Evolutionary conservation across 2,888 invertebrate species (phyloP).

Genomic region (Embidobia sp.): DNA sequence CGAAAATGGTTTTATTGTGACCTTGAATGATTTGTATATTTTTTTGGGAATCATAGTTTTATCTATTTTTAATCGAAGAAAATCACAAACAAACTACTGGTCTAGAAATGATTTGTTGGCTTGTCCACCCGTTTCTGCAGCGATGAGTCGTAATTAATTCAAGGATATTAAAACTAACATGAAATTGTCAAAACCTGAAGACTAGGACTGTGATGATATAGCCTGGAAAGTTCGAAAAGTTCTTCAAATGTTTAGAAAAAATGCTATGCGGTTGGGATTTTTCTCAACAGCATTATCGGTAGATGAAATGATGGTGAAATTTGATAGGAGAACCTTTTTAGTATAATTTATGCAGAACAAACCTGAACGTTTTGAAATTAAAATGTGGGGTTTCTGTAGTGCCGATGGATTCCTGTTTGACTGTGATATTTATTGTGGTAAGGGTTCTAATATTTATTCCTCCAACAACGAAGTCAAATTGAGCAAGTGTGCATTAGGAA

Average conservation of each 20-base stretch:
- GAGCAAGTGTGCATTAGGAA: slow-evolving; percentile 44
- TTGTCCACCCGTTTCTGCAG: slow-evolving; percentile 25
- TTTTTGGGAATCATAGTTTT: slow-evolving; percentile 53
- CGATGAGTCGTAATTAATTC: slow-evolving; percentile 42
- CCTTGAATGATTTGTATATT: slow-evolving; percentile 31
- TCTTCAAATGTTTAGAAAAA: slow-evolving; percentile 48
- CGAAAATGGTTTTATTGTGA: slow-evolving; percentile 8
- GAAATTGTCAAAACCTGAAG: slow-evolving; percentile 30
- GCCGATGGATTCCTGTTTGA: slow-evolving; percentile 43
- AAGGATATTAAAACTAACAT: slow-evolving; percentile 28
- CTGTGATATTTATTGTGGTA: slow-evolving; percentile 43
- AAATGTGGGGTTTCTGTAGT: slow-evolving; percentile 46
- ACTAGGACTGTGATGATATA: slow-evolving; percentile 34
- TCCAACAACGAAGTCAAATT: slow-evolving; percentile 25
- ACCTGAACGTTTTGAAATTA: slow-evolving; percentile 49
- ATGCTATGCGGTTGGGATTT: slow-evolving; percentile 40
- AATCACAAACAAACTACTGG: slow-evolving; percentile 49
- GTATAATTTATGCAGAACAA: slow-evolving; percentile 42
- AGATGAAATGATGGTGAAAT: slow-evolving; percentile 57
- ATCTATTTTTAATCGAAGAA: slow-evolving; percentile 37
- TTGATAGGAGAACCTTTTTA: slow-evolving; percentile 34
- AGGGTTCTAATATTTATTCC: slow-evolving; percentile 52
- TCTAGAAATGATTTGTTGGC: slow-evolving; percentile 25
- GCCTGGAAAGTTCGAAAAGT: slow-evolving; percentile 39
- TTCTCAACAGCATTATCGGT: slow-evolving; percentile 49